These are phyloP conservation scores for Sminthurides aquaticus DNA, from an alignment of 2,888 invertebrate genomes.

Conservation along the genomic window DNA sequence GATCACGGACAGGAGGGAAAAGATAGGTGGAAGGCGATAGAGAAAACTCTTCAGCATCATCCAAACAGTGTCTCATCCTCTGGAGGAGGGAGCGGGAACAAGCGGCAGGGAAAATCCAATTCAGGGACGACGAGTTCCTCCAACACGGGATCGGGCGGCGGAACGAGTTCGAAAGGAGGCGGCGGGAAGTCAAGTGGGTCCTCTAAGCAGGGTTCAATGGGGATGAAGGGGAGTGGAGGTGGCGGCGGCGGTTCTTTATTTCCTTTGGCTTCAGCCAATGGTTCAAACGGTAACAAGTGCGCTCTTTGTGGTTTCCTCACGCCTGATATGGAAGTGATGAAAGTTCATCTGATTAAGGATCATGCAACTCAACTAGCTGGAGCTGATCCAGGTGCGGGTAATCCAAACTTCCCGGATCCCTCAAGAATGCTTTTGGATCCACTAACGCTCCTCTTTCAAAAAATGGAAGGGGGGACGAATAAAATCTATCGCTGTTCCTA, in stretches of 20 bases:
- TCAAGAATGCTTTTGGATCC: constrained; percentile 36
- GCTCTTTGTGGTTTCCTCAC: constrained; percentile 46
- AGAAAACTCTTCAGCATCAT: constrained; percentile 44
- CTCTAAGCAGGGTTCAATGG: not conserved
- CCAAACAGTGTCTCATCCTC: not conserved
- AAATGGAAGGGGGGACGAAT: constrained; percentile 41
- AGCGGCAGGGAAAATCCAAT: constrained; percentile 4
- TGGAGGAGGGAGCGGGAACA: constrained; percentile 2
- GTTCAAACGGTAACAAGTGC: constrained; percentile 45
- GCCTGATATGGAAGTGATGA: constrained; percentile 44
- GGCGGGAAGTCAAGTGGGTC: not conserved
- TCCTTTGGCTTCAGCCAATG: constrained; percentile 5
- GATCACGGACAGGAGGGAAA: constrained; percentile 69
- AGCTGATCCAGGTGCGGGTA: constrained; percentile 12
- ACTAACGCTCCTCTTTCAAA: constrained; percentile 40
- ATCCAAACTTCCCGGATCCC: constrained; percentile 1
- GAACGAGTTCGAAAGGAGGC: not conserved
- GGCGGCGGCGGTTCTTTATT: not conserved
- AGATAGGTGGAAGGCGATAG: constrained; percentile 58
- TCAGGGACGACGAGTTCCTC: constrained; percentile 12
- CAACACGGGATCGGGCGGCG: not conserved
- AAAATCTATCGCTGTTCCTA: constrained; percentile 83
- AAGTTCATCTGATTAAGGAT: constrained; percentile 51
- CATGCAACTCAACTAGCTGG: constrained; percentile 45
- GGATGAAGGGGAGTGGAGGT: not conserved